Conservation (phyloP, 2,113 vertebrate species). For the Crocuta crocuta region DNA sequence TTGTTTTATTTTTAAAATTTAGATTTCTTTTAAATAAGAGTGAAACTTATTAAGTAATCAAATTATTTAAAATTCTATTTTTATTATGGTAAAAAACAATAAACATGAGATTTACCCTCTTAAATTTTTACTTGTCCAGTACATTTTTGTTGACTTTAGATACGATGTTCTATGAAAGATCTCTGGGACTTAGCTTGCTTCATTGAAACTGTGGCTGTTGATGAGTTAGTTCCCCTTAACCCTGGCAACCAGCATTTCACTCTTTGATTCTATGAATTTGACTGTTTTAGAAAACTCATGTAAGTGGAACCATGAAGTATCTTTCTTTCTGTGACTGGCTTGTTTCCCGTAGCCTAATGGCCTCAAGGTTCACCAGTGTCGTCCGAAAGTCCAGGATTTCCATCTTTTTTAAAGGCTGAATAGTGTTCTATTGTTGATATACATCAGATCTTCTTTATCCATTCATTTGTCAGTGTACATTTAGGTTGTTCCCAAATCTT, state of each 20-base stretch:
- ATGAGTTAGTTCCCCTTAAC: neutral
- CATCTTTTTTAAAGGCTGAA: neutral
- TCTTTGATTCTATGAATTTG: neutral
- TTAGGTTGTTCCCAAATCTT: neutral
- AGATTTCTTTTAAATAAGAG: neutral
- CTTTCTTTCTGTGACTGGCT: neutral
- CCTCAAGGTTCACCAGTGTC: neutral
- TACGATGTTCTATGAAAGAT: too few species aligned
- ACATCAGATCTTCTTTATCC: neutral
- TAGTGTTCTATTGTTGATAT: neutral
- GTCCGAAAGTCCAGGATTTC: neutral
- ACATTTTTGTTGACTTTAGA: neutral
- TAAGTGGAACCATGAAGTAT: neutral
- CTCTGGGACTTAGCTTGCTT: neutral
- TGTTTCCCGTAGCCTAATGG: neutral
- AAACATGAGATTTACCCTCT: neutral
- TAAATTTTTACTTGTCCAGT: neutral
- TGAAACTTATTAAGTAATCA: neutral
- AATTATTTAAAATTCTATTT: neutral
- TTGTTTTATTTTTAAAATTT: neutral
- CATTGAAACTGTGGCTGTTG: neutral
- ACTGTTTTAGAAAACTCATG: fast-evolving
- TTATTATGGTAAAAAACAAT: neutral
- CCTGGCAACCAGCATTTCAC: too few species aligned
- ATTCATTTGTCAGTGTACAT: neutral